Evolutionary conservation across 2,113 vertebrate genomes (phyloP).

Genomic region (Syngnathus scovelli): DNA sequence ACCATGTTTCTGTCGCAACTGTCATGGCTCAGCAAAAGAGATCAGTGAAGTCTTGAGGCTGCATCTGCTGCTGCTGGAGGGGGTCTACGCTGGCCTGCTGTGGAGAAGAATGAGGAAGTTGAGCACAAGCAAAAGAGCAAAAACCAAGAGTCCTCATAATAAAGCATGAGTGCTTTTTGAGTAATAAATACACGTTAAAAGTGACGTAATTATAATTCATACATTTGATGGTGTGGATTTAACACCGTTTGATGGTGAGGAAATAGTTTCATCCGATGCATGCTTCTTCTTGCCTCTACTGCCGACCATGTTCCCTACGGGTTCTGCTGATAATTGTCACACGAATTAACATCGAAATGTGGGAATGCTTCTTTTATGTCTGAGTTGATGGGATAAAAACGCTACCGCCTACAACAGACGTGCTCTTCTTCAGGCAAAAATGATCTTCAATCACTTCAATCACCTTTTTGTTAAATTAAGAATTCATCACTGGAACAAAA

Average conservation of each 20-base stretch:
- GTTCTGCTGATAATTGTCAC: slow-evolving; percentile 29
- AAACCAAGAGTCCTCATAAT: not conserved
- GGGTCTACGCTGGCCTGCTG: slow-evolving; percentile 23
- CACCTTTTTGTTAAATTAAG: not conserved
- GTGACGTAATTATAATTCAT: no score
- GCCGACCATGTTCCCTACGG: slow-evolving; percentile 33
- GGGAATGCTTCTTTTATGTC: slow-evolving; percentile 47
- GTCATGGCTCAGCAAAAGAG: slow-evolving; percentile 49
- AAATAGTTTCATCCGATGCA: slow-evolving; percentile 29
- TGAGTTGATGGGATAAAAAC: slow-evolving; percentile 19
- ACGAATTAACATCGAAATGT: slow-evolving; percentile 49
- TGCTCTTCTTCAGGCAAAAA: slow-evolving; percentile 3
- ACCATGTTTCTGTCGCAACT: slow-evolving; percentile 28
- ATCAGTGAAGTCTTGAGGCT: slow-evolving; percentile 45
- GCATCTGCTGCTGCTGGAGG: slow-evolving; percentile 58
- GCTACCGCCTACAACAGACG: slow-evolving; percentile 21
- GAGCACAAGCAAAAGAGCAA: slow-evolving; percentile 17
- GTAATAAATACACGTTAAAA: not conserved
- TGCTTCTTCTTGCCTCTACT: slow-evolving; percentile 42
- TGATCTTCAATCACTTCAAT: not conserved
- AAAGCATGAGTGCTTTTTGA: not conserved
- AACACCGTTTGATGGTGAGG: slow-evolving; percentile 24
- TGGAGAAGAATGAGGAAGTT: slow-evolving; percentile 24
- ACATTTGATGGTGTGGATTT: not conserved
- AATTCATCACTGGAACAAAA: not conserved